Evolutionary conservation across 2,888 invertebrate genomes (phyloP).

Genomic region (Anarsia innoxiella): DNA sequence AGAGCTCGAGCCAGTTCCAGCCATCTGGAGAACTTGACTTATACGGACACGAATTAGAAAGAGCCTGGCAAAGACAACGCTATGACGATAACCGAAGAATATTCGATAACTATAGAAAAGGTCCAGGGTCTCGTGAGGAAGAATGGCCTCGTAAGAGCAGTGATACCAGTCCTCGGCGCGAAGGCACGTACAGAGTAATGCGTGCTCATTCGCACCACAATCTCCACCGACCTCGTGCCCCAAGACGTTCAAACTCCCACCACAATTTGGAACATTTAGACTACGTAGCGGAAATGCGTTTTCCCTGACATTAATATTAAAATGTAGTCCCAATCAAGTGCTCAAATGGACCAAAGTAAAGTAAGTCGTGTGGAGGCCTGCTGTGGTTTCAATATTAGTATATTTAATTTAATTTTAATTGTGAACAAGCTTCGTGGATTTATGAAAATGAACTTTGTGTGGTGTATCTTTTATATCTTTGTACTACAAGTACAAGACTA

Average conservation of each 20-base stretch:
- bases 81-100: conserved; percentile 54
- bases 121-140: conserved; percentile 44
- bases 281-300: conserved; percentile 78
- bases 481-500: too few species aligned
- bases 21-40: conserved; percentile 79
- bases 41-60: conserved; percentile 78
- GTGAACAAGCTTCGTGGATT: too few species aligned
- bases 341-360: conserved; percentile 75
- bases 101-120: conserved; percentile 55
- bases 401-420: conserved; percentile 5
- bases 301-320: conserved; percentile 68
- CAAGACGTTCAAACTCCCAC: conserved; percentile 76
- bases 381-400: conserved; percentile 3
- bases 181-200: conserved; percentile 61
- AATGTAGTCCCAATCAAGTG: conserved; percentile 46
- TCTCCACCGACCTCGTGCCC: conserved; percentile 69
- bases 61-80: conserved; percentile 70
- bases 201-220: conserved; percentile 80
- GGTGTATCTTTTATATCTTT: too few species aligned
- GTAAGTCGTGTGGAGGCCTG: too few species aligned
- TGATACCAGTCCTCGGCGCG: conserved; percentile 61
- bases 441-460: too few species aligned
- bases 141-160: conserved; percentile 56
- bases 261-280: conserved; percentile 79
- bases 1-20: conserved; percentile 76